Base-by-base conservation (phyloP, 2,888 invertebrate species). In the Phrixothrix hirtus region DNA sequence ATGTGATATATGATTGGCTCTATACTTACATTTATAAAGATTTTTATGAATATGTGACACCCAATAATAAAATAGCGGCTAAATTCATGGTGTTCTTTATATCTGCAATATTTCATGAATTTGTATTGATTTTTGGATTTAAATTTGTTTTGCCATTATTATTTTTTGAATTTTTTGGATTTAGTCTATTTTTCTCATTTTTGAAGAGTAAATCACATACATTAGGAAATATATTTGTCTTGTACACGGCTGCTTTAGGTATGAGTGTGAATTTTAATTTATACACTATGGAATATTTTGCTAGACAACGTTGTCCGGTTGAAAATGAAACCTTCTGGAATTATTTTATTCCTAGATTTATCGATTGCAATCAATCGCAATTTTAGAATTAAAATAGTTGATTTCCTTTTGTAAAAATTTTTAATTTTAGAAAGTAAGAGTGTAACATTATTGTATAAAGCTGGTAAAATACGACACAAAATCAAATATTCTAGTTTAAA, bases 1-100 rank as follows among this genome's bases (percentile, higher is more conserved):
- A 92, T 10, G 87, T 96, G 0, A 95, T 97, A 0, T 91, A 96
- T 72, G 92, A 94, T 62, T 98, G 95, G 95, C 80, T 97, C 0
- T 91, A 93, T 64, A 85, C 87, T 2, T 94, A 96, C 74, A 81
- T 98, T 50, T 95, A 93, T 75, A 85, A 84, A 65, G 95, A 93
- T 42, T 61, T 77, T 26, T 75, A 79, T 56, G 78, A 75, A 39
- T 62, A 77, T 15, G 52, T 82, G 0, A 71, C 73, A 1, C 72
- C 75, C 1, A 73, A 76, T 6, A 79, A 77, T 47, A 79, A 78
- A 38, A 26, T 72, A 0, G 57, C 81, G 0, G 80, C 88, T 0
- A 84, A 84, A 62, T 68, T 83, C 1, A 67, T 78, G 6, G 91
- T 91, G 0, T 91, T 94, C 63, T 65, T 88, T 65, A 76, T 93